Percentiles rank a stretch among this genome's conserved stretches.
phyloP scores from a whole-genome alignment of 2,797 vertebrate species.

The Gouania willdenowi region DNA sequence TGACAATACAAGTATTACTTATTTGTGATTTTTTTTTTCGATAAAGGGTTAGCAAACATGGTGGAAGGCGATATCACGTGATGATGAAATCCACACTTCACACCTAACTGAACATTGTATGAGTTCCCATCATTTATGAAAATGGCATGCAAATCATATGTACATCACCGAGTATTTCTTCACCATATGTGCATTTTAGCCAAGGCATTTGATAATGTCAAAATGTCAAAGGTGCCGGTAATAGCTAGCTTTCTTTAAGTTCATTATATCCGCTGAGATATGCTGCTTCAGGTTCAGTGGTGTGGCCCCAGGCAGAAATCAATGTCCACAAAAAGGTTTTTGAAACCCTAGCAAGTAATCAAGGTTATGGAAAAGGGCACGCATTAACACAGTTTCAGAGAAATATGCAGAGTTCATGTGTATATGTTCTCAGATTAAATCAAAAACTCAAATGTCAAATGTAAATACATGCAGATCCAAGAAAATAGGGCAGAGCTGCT shows the following conservation, averaged over 20 bases:
- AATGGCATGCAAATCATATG: slow-evolving; percentile 59
- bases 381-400: slow-evolving; percentile 61
- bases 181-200: slow-evolving; percentile 57
- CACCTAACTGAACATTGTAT: slow-evolving; percentile 1
- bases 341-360: slow-evolving; percentile 68
- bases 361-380: slow-evolving; percentile 66
- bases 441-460: slow-evolving; percentile 72
- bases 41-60: too few relatives aligned
- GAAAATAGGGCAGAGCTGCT: slow-evolving; percentile 36
- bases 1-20: too few relatives aligned
- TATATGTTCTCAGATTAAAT: slow-evolving; percentile 67
- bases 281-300: slow-evolving; percentile 56
- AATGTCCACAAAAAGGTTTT: slow-evolving; percentile 70
- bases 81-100: slow-evolving; percentile 20
- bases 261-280: slow-evolving; percentile 66
- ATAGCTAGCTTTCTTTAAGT: slow-evolving; percentile 65
- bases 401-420: slow-evolving; percentile 71
- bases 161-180: slow-evolving; percentile 29
- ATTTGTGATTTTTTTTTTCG: too few relatives aligned
- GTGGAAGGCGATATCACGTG: too few relatives aligned
- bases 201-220: slow-evolving; percentile 68
- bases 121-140: slow-evolving; percentile 36
- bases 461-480: slow-evolving; percentile 60
- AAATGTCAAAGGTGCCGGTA: slow-evolving; percentile 69
- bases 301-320: slow-evolving; percentile 69